These are phyloP conservation scores for Empis livida DNA, from an alignment of 2,888 invertebrate genomes.

Conservation along the genomic window DNA sequence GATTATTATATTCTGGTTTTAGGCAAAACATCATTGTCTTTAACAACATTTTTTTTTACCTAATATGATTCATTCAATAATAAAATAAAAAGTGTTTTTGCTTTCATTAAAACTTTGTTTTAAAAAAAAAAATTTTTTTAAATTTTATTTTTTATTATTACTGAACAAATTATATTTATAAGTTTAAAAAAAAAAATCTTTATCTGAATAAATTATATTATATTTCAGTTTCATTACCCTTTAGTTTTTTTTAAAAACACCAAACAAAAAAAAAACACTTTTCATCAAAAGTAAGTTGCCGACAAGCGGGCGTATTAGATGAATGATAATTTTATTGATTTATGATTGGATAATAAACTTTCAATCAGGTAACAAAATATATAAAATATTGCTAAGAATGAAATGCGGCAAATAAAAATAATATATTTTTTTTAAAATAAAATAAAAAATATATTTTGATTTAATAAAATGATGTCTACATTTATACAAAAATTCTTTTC, in stretches of 20 bases:
- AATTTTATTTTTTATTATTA: background rate
- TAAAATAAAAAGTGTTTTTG: too few relatives aligned
- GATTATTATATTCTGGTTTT: too few relatives aligned
- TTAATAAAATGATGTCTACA: too few relatives aligned
- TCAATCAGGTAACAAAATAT: background rate
- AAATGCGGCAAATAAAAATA: too few relatives aligned
- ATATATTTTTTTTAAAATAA: too few relatives aligned
- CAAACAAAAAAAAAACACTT: background rate
- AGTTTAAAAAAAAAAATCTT: background rate
- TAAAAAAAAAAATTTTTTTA: background rate
- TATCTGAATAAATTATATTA: background rate
- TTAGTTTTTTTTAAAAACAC: background rate
- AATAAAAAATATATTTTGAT: too few relatives aligned
- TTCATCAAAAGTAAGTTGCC: background rate
- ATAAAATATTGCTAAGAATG: too few relatives aligned
- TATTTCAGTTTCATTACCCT: background rate
- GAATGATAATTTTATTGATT: slow-evolving; percentile 1
- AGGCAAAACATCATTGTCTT: too few relatives aligned
- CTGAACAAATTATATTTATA: background rate
- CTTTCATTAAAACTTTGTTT: too few relatives aligned
- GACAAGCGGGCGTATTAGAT: slow-evolving; percentile 1
- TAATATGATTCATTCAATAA: too few relatives aligned
- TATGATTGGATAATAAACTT: slow-evolving; percentile 1
- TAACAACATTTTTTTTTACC: too few relatives aligned
- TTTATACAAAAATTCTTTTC: too few relatives aligned